Evolutionary conservation across 2,797 vertebrate species (phyloP).

Genomic region (Myripristis jacobus): DNA sequence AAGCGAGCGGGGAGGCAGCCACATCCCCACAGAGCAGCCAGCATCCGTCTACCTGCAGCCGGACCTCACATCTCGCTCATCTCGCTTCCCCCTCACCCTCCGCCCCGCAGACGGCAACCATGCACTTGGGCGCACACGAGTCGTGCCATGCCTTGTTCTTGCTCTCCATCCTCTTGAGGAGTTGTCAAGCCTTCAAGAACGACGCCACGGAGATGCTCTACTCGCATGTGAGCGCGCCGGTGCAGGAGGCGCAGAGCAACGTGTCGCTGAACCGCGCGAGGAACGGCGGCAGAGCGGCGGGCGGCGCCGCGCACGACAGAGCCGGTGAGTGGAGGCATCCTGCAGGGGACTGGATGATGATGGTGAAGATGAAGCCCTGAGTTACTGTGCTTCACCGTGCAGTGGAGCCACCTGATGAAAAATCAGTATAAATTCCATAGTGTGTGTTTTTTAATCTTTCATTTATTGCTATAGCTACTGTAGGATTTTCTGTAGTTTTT

Average conservation of each 20-base stretch:
- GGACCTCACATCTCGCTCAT: conserved; percentile 4
- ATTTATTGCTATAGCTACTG: neutral
- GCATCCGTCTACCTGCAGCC: neutral
- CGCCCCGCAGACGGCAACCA: conserved; percentile 59
- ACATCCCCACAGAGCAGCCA: neutral
- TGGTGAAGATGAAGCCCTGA: no score
- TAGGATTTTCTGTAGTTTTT: conserved; percentile 8
- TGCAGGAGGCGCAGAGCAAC: conserved; percentile 84
- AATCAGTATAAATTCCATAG: no score
- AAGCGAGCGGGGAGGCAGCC: conserved; percentile 27
- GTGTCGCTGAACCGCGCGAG: conserved; percentile 93
- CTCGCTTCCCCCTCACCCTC: neutral
- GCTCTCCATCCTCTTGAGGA: conserved; percentile 87
- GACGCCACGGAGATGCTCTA: conserved; percentile 94
- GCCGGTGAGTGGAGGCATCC: conserved; percentile 84
- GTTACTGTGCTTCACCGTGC: no score
- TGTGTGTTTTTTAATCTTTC: no score
- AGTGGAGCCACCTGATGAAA: no score
- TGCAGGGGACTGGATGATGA: neutral
- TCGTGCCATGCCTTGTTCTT: conserved; percentile 84
- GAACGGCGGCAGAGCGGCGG: conserved; percentile 88
- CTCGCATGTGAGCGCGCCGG: conserved; percentile 83
- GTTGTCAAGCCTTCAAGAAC: conserved; percentile 90
- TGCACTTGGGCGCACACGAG: conserved; percentile 86
- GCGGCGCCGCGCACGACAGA: conserved; percentile 79